Percentiles rank a stretch among this genome's conserved stretches.
phyloP scores from a whole-genome alignment of 1,140 invertebrate genomes.

The Drosophila kikkawai region DNA sequence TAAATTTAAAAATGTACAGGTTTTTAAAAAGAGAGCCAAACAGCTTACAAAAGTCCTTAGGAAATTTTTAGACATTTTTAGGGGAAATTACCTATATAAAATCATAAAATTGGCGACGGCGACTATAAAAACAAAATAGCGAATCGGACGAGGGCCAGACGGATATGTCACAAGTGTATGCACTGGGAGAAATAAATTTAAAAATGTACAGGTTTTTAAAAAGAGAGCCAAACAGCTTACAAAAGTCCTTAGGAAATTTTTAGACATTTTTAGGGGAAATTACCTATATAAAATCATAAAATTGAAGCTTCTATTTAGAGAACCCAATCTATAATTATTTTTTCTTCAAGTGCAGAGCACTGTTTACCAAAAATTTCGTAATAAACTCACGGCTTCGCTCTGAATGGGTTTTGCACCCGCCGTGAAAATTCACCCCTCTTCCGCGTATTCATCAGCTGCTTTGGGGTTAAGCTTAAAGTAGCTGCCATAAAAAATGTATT shows the following conservation, averaged over 20 bases:
- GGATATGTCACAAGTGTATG: conserved; percentile 34
- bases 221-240: no score
- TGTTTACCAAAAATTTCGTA: conserved; percentile 23
- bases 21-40: no score
- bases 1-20: no score
- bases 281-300: background rate
- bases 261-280: background rate
- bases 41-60: no score
- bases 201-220: no score
- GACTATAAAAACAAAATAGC: conserved; percentile 12
- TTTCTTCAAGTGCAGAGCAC: conserved; percentile 11
- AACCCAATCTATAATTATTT: no score
- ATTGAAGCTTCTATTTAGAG: background rate
- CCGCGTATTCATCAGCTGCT: conserved; percentile 4
- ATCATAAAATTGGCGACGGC: background rate
- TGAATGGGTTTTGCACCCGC: background rate
- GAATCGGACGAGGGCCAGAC: conserved; percentile 13
- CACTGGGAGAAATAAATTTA: conserved; percentile 8
- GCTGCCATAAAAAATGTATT: conserved; percentile 42
- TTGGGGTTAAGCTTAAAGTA: conserved; percentile 17
- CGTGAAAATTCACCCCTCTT: background rate
- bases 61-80: background rate
- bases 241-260: no score
- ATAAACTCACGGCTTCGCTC: conserved; percentile 18
- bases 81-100: no score